phyloP scores from a whole-genome alignment of 2,888 invertebrate genomes.

The Dicycla oo region DNA sequence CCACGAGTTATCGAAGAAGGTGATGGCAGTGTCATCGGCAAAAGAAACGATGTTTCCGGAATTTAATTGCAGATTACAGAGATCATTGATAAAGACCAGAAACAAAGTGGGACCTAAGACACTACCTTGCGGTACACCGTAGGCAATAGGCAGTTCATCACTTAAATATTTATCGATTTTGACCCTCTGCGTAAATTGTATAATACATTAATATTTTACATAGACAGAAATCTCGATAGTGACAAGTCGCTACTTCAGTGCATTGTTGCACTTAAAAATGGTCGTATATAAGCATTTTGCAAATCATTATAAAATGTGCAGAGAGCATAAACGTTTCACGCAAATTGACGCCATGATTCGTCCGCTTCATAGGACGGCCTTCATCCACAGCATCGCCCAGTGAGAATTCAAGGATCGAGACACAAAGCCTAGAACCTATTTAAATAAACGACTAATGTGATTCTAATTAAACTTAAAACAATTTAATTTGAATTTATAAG shows the following conservation, averaged over 20 bases:
- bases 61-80: no score
- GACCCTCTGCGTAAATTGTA: no score
- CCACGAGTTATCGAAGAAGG: no score
- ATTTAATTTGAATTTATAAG: conserved; percentile 20
- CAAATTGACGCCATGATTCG: neutral
- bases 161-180: no score
- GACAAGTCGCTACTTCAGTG: neutral
- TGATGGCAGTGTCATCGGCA: no score
- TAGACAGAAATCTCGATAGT: neutral
- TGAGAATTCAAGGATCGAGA: conserved; percentile 4
- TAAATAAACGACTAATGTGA: conserved; percentile 9
- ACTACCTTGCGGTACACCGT: no score
- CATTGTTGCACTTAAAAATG: neutral
- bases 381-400: neutral
- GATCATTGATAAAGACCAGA: no score
- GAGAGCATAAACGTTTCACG: neutral
- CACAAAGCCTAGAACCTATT: neutral
- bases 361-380: neutral
- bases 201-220: neutral
- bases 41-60: no score
- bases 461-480: conserved; percentile 25
- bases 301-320: conserved; percentile 2
- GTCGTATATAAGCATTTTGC: neutral
- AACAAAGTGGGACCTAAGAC: no score
- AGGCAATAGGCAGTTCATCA: no score